These are phyloP conservation scores for Norana najaformis DNA, from an alignment of 2,888 invertebrate species.

Conservation along the genomic window DNA sequence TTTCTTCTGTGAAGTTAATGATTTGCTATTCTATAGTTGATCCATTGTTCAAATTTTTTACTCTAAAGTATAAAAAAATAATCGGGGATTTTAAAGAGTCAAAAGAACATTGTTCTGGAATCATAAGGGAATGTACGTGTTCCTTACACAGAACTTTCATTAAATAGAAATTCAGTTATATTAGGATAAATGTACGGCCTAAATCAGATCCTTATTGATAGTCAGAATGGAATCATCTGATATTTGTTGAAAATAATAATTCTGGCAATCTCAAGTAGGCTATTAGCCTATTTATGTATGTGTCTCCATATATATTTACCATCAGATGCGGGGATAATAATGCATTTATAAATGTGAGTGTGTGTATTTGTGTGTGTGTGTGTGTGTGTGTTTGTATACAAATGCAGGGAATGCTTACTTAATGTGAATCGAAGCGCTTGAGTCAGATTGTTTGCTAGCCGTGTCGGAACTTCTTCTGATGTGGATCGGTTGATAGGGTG, in stretches of 20 bases:
- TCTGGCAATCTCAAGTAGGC: not conserved
- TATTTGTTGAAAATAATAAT: too few relatives aligned
- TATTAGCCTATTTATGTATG: not conserved
- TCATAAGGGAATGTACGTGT: too few relatives aligned
- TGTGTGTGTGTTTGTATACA: not conserved
- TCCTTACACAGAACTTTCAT: not conserved
- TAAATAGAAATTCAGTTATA: not conserved
- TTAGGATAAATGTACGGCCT: not conserved
- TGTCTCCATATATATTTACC: too few relatives aligned
- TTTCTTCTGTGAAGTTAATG: not conserved
- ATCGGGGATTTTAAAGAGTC: not conserved
- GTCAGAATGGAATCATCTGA: not conserved
- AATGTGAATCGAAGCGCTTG: slow-evolving; percentile 5
- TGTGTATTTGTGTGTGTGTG: too few relatives aligned
- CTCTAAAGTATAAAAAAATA: not conserved
- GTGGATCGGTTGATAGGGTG: not conserved
- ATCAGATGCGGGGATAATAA: too few relatives aligned
- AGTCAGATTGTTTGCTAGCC: not conserved
- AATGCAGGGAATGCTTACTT: not conserved
- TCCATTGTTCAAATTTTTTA: not conserved
- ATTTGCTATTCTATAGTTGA: not conserved
- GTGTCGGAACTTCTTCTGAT: not conserved
- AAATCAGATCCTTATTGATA: not conserved
- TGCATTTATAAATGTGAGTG: not conserved
- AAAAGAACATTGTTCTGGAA: not conserved